These are phyloP conservation scores for Rhabdomys pumilio DNA, from an alignment of 2,797 vertebrate genomes.

Conservation along the genomic window DNA sequence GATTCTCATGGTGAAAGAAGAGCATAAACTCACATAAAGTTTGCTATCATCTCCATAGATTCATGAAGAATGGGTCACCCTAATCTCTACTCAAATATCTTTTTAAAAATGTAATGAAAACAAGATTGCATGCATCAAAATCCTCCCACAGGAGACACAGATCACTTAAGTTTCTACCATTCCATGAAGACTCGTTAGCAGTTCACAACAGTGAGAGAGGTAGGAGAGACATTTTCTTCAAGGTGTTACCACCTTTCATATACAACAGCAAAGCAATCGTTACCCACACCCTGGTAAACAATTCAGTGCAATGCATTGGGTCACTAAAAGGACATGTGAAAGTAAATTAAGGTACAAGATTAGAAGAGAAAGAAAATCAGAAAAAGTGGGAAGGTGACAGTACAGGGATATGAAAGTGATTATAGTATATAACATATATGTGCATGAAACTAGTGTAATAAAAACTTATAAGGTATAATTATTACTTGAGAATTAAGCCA, in stretches of 20 bases:
- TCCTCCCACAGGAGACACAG: background rate
- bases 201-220: background rate
- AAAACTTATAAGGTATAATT: background rate
- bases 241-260: fast-evolving
- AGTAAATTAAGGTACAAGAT: background rate
- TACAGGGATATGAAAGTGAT: background rate
- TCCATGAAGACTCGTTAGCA: background rate
- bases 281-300: background rate
- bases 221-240: background rate
- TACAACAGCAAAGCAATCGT: background rate
- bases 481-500: too few relatives aligned
- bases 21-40: too few relatives aligned
- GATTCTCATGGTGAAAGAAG: too few relatives aligned
- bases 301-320: background rate
- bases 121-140: background rate
- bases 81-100: background rate
- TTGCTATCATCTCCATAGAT: background rate
- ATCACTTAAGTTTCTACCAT: background rate
- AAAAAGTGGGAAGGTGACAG: background rate
- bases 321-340: background rate
- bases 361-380: background rate
- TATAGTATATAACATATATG: background rate
- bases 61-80: background rate
- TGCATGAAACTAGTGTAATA: background rate
- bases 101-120: background rate